phyloP scores from a whole-genome alignment of 2,113 vertebrate species.

The Trochalopteron elliotii region DNA sequence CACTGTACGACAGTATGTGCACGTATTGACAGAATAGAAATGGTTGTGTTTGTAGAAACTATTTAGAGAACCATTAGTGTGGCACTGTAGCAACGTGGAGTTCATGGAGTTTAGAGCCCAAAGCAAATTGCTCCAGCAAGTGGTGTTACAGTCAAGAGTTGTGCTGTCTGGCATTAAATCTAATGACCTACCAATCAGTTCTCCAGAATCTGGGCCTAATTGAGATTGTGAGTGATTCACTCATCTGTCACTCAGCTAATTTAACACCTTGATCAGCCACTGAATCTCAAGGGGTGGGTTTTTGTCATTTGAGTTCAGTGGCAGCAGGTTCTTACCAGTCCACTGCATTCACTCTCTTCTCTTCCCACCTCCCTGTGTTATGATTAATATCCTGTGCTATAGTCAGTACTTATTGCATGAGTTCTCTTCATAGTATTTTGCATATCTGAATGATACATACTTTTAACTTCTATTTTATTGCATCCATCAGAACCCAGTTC shows the following conservation, averaged over 20 bases:
- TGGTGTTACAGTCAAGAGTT: background rate
- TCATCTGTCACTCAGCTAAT: background rate
- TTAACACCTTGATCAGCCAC: background rate
- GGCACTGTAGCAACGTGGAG: background rate
- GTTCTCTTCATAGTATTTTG: background rate
- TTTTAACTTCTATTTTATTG: background rate
- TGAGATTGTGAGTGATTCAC: background rate
- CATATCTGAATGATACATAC: rapidly evolving
- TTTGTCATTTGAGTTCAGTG: background rate
- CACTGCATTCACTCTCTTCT: background rate
- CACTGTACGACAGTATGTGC: background rate
- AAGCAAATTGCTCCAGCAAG: background rate
- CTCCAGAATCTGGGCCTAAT: background rate
- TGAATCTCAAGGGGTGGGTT: background rate
- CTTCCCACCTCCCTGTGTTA: background rate
- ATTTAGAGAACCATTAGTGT: background rate
- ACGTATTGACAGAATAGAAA: background rate
- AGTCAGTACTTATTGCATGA: background rate
- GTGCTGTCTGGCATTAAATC: background rate
- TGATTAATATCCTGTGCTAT: background rate
- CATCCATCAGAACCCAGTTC: background rate
- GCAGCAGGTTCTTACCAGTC: background rate
- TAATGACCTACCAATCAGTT: background rate
- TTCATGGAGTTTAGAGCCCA: background rate
- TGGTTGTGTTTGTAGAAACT: background rate